A percentile compares a stretch with the other conserved stretches of the same genome.
phyloP scores from a whole-genome alignment of 2,797 vertebrate genomes.

The Aselliscus stoliczkanus region DNA sequence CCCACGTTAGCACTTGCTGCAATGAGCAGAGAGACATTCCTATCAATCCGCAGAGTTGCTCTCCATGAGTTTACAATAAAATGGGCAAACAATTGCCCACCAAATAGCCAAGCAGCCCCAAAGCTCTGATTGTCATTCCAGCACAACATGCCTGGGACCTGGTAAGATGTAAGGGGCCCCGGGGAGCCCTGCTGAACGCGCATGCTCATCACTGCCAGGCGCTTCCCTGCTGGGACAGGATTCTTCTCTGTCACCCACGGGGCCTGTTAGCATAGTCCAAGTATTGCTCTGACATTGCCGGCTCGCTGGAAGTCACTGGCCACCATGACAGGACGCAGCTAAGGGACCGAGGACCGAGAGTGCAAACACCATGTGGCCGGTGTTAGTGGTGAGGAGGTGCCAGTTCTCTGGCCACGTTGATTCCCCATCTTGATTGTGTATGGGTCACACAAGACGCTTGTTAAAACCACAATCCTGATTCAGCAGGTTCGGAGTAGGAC shows the following conservation, averaged over 20 bases:
- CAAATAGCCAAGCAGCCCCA: not conserved
- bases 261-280: not conserved
- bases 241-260: not conserved
- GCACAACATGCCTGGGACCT: accelerated
- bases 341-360: not conserved
- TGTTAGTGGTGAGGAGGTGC: accelerated
- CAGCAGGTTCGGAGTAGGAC: not conserved
- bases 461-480: not conserved
- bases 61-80: not conserved
- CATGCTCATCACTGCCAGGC: accelerated
- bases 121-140: not conserved
- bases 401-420: too few relatives aligned
- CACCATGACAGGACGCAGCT: accelerated
- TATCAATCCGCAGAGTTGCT: not conserved
- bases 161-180: not conserved
- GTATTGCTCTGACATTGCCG: not conserved
- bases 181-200: too few relatives aligned
- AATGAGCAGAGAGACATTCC: accelerated
- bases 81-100: not conserved
- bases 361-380: too few relatives aligned
- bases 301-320: not conserved
- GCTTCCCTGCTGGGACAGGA: too few relatives aligned
- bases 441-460: not conserved
- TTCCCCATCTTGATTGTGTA: accelerated
- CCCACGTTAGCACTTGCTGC: too few relatives aligned